These are phyloP conservation scores for Drosophila santomea DNA, from an alignment of 1,140 invertebrate genomes.

Conservation along the genomic window DNA sequence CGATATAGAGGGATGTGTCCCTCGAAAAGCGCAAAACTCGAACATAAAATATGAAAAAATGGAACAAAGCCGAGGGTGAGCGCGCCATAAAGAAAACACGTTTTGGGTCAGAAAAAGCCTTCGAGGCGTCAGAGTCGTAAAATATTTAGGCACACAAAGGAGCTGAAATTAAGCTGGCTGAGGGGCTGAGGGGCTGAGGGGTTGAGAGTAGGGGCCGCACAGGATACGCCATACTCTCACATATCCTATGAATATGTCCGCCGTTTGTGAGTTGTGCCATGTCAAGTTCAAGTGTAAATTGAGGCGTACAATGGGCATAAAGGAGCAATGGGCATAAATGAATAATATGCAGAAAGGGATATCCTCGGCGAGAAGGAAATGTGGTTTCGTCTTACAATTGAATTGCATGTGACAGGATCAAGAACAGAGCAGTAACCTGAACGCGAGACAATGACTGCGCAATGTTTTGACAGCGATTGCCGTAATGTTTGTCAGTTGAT, in stretches of 20 bases:
- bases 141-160: slow-evolving; percentile 68
- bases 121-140: slow-evolving; percentile 76
- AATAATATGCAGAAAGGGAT: slow-evolving; percentile 56
- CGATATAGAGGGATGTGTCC: slow-evolving; percentile 8
- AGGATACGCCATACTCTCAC: slow-evolving; percentile 33
- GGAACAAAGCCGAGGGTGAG: slow-evolving; percentile 33
- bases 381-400: slow-evolving; percentile 70
- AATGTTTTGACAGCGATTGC: slow-evolving; percentile 80
- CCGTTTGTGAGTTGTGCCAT: slow-evolving; percentile 4
- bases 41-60: slow-evolving; percentile 67
- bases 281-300: slow-evolving; percentile 71
- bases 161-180: slow-evolving; percentile 61
- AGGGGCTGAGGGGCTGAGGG: slow-evolving; percentile 6
- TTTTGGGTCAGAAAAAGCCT: slow-evolving; percentile 49
- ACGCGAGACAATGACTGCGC: slow-evolving; percentile 62
- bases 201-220: slow-evolving; percentile 6
- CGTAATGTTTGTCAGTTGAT: slow-evolving; percentile 56
- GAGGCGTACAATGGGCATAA: slow-evolving; percentile 63
- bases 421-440: slow-evolving; percentile 29
- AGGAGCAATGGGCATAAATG: slow-evolving; percentile 51
- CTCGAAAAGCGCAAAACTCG: slow-evolving; percentile 33
- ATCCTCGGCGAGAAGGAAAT: slow-evolving; percentile 58
- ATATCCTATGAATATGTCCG: slow-evolving; percentile 15
- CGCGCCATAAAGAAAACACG: slow-evolving; percentile 56
- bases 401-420: slow-evolving; percentile 59